Percentiles rank a stretch among this genome's conserved stretches.
These are phyloP conservation scores for Brachypodius melanocephalos DNA, from an alignment of 2,113 vertebrate genomes.

Conservation along the genomic window DNA sequence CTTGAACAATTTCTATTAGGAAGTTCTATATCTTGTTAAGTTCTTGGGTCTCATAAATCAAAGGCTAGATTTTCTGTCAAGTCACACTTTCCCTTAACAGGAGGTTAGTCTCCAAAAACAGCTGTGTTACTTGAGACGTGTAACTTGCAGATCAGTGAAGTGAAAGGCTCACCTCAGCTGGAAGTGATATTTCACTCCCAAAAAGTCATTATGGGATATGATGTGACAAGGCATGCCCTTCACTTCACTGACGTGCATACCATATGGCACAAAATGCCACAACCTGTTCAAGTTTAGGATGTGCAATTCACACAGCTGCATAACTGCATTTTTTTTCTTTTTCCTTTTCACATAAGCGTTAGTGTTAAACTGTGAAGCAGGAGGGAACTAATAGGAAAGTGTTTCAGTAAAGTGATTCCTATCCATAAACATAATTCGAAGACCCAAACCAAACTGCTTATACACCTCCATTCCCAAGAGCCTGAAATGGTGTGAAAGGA, in stretches of 20 bases:
- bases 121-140: neutral
- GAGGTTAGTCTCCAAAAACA: neutral
- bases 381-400: neutral
- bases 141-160: constrained; percentile 29
- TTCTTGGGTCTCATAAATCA: neutral
- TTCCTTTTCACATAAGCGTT: neutral
- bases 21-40: neutral
- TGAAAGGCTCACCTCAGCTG: constrained; percentile 28
- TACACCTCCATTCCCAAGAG: neutral
- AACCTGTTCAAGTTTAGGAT: constrained; percentile 7
- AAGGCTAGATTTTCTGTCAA: neutral
- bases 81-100: neutral
- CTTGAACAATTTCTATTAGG: neutral
- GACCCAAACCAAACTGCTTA: neutral
- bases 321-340: neutral
- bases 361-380: neutral
- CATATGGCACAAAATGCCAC: constrained; percentile 39
- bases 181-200: constrained; percentile 27
- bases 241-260: neutral
- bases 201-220: neutral
- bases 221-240: constrained; percentile 39
- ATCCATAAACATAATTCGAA: neutral
- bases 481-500: neutral
- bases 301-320: neutral
- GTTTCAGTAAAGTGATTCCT: neutral